phyloP scores from a whole-genome alignment of 2,113 vertebrate genomes.

The Neomonachus schauinslandi region DNA sequence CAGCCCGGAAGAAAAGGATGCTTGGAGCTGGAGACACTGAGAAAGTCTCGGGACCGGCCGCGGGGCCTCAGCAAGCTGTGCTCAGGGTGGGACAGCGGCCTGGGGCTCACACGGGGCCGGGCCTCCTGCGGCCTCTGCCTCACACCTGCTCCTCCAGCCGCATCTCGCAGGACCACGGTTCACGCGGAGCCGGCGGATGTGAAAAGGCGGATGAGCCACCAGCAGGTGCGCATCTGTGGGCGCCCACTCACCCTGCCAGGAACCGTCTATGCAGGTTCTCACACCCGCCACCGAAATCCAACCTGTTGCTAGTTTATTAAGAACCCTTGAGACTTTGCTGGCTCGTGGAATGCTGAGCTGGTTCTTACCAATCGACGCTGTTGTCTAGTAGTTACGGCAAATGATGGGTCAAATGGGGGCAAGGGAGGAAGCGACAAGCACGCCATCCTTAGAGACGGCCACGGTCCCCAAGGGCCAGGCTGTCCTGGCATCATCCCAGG shows the following conservation, averaged over 20 bases:
- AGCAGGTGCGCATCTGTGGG: accelerated
- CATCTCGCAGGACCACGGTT: neutral
- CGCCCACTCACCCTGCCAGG: accelerated
- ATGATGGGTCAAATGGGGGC: neutral
- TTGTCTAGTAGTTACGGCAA: neutral
- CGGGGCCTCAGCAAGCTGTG: accelerated
- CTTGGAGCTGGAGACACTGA: accelerated
- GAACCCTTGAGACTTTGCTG: neutral
- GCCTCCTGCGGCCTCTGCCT: neutral
- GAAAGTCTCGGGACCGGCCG: accelerated
- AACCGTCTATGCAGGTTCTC: accelerated
- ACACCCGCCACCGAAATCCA: accelerated
- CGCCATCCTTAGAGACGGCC: accelerated
- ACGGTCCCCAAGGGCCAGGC: neutral
- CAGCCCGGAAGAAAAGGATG: accelerated
- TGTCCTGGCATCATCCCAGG: accelerated
- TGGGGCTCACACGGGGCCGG: neutral
- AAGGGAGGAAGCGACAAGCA: accelerated
- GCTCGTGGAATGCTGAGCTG: too few relatives aligned
- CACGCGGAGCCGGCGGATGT: accelerated
- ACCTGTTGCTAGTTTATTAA: neutral
- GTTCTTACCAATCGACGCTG: accelerated
- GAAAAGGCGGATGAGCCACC: neutral
- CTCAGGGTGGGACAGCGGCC: accelerated
- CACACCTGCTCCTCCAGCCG: accelerated